Percentiles rank a stretch among this genome's conserved stretches.
phyloP scores from a whole-genome alignment of 1,140 invertebrate genomes.

The Achroia grisella region DNA sequence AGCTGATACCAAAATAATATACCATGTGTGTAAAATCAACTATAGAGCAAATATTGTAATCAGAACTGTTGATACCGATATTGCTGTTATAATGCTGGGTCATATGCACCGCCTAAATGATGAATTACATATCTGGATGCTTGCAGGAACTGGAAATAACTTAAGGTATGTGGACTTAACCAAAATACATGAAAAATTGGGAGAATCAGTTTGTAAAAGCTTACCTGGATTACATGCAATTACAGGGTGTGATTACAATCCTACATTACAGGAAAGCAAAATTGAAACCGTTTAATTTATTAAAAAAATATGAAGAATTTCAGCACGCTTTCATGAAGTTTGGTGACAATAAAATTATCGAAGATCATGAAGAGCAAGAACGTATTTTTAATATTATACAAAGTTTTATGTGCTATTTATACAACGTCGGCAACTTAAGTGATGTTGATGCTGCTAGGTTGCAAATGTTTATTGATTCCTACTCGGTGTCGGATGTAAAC shows the following conservation, averaged over 20 bases:
- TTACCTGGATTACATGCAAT: neutral
- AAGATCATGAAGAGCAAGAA: too few species aligned
- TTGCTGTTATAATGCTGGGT: slow-evolving; percentile 34
- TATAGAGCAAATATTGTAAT: slow-evolving; percentile 17
- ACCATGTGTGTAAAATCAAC: slow-evolving; percentile 22
- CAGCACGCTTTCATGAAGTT: neutral
- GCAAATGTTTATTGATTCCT: too few species aligned
- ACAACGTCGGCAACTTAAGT: too few species aligned
- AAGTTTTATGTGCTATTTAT: too few species aligned
- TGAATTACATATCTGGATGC: neutral
- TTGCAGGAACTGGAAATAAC: neutral
- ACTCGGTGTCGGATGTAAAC: too few species aligned
- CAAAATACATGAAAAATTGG: neutral
- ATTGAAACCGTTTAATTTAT: neutral
- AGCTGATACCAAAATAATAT: slow-evolving; percentile 33
- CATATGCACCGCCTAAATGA: neutral
- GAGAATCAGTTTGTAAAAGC: neutral
- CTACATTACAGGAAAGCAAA: neutral
- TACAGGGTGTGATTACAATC: neutral
- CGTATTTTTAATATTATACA: too few species aligned
- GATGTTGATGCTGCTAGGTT: too few species aligned
- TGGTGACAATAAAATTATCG: too few species aligned
- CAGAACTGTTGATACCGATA: slow-evolving; percentile 36
- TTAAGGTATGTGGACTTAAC: too few species aligned
- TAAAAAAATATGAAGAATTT: neutral